Evolutionary conservation across 2,888 invertebrate species (phyloP).

Genomic region (Tridacna gigas): DNA sequence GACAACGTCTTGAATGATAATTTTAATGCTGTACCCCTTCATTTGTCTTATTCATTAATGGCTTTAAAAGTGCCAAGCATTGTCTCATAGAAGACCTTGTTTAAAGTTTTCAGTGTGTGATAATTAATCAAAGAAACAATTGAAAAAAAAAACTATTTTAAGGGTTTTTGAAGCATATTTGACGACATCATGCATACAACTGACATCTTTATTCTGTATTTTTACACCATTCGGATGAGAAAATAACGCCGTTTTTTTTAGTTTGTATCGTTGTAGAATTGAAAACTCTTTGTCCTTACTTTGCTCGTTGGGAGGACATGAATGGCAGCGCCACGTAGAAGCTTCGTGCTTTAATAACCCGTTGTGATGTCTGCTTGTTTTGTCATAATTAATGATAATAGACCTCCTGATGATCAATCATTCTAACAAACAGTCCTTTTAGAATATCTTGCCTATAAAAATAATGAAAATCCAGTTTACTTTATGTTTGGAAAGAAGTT

Average conservation of each 20-base stretch:
- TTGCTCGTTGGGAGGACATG: no score
- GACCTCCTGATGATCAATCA: neutral
- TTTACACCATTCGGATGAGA: no score
- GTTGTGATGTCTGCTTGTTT: neutral
- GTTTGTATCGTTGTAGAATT: no score
- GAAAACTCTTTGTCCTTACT: no score
- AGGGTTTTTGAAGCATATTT: no score
- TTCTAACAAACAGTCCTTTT: neutral
- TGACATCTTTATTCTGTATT: no score
- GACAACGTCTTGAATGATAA: neutral
- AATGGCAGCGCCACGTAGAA: neutral
- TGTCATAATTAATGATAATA: conserved; percentile 8
- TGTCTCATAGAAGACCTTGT: neutral
- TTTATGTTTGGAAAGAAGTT: no score
- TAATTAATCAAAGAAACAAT: no score
- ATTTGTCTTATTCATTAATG: neutral
- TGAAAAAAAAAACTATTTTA: no score
- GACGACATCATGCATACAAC: no score
- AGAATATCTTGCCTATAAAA: neutral
- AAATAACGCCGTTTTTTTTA: no score
- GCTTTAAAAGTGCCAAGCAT: neutral
- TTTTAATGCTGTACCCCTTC: neutral
- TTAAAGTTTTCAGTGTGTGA: neutral
- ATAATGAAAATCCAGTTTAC: no score
- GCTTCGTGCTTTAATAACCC: neutral